A percentile compares a stretch with the other conserved stretches of the same genome.
Evolutionary conservation across 2,113 vertebrate species (phyloP).

Genomic region (Parus major): DNA sequence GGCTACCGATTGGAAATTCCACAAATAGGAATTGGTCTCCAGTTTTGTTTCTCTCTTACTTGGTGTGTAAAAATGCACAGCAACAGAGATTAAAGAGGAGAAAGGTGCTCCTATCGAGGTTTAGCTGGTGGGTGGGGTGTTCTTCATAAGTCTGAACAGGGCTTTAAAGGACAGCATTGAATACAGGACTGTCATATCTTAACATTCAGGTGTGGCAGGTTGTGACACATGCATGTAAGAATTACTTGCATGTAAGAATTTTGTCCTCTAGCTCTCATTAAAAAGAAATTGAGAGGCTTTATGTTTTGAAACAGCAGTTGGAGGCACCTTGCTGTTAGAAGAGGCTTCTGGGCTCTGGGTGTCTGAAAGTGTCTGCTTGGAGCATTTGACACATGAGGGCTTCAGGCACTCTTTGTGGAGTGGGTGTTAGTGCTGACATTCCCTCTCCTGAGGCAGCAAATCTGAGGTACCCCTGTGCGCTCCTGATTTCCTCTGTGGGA

Average conservation of each 20-base stretch:
- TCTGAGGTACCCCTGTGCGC: background rate
- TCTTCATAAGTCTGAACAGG: rapidly evolving
- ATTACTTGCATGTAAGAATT: background rate
- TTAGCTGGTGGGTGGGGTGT: background rate
- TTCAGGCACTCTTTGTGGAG: background rate
- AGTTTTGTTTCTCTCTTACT: background rate
- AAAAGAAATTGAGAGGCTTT: background rate
- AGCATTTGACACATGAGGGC: background rate
- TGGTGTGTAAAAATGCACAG: background rate
- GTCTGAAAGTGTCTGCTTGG: background rate
- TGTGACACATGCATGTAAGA: background rate
- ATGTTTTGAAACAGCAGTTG: background rate
- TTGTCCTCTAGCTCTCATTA: background rate
- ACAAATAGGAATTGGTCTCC: background rate
- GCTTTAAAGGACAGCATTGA: background rate
- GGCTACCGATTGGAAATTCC: background rate
- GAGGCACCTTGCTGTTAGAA: background rate
- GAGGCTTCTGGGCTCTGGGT: background rate
- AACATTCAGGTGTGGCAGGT: background rate
- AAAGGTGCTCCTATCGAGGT: background rate
- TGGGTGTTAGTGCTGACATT: background rate
- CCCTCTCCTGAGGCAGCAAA: background rate
- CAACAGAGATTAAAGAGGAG: background rate
- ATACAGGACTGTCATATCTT: background rate
- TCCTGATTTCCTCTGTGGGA: background rate